A percentile compares a stretch with the other conserved stretches of the same genome.
Evolutionary conservation across 1,140 invertebrate species (phyloP).

Genomic region (Nephila pilipes): DNA sequence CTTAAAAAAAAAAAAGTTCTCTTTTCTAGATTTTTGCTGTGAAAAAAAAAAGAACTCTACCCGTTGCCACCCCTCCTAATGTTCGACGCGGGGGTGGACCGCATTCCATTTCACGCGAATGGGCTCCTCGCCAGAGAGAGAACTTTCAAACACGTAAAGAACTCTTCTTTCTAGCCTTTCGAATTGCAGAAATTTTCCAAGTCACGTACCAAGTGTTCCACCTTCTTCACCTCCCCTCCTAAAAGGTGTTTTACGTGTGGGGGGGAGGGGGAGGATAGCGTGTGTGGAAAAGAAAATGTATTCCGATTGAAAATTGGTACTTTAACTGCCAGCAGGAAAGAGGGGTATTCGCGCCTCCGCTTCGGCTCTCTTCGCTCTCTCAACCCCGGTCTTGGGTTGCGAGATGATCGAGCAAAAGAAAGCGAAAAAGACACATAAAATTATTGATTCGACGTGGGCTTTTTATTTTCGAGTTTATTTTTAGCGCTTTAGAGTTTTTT

Average conservation of each 20-base stretch:
- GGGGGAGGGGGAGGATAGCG: not conserved
- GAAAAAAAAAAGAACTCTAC: not conserved
- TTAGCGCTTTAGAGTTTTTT: not conserved
- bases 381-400: not conserved
- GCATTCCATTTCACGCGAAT: constrained; percentile 10
- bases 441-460: not conserved
- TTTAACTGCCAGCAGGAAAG: not conserved
- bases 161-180: constrained; percentile 8
- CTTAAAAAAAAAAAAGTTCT: no score
- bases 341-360: not conserved
- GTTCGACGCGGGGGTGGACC: not conserved
- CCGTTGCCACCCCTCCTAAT: constrained; percentile 4
- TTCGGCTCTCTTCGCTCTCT: not conserved
- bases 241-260: not conserved
- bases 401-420: not conserved
- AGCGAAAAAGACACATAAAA: not conserved
- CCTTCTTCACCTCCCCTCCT: not conserved
- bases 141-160: constrained; percentile 6
- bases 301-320: constrained; percentile 35
- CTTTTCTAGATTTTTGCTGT: not conserved
- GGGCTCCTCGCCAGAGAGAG: not conserved
- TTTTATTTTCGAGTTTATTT: constrained; percentile 11
- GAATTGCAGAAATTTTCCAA: constrained; percentile 13
- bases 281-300: constrained; percentile 23
- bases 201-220: not conserved